Conservation (phyloP, 1,140 invertebrate genomes). For the Pogonus chalceus region DNA sequence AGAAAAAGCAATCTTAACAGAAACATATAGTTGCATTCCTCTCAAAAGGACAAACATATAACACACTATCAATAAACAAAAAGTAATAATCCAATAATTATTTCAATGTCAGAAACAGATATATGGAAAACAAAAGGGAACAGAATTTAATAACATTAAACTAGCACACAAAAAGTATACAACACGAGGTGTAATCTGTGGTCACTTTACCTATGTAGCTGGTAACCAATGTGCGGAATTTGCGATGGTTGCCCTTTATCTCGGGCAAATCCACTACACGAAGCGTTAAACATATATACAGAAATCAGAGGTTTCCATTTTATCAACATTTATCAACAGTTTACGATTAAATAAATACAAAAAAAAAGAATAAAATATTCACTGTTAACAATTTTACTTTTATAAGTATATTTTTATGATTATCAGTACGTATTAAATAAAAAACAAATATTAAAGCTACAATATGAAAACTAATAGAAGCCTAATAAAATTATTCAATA, state of each 20-base stretch:
- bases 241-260: constrained; percentile 94
- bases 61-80: too few species aligned
- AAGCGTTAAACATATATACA: constrained; percentile 36
- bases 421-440: too few species aligned
- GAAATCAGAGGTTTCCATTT: constrained; percentile 21
- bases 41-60: too few species aligned
- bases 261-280: constrained; percentile 85
- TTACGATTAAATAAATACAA: too few species aligned
- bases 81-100: too few species aligned
- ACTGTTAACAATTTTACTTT: too few species aligned
- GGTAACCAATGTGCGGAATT: constrained; percentile 94
- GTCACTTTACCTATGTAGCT: constrained; percentile 85
- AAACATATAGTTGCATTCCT: too few species aligned
- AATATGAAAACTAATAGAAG: too few species aligned
- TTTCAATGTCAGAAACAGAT: background rate
- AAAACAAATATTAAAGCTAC: too few species aligned
- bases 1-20: too few species aligned
- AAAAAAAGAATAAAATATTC: background rate
- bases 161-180: constrained; percentile 17
- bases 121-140: background rate
- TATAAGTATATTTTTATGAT: too few species aligned
- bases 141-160: constrained; percentile 7
- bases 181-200: constrained; percentile 18
- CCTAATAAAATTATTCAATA: too few species aligned
- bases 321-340: background rate